Evolutionary conservation across 30 jellyfish, hydroid and myxozoan genomes (phyloP).

Genomic region (Pseudorhiza aurosa): DNA sequence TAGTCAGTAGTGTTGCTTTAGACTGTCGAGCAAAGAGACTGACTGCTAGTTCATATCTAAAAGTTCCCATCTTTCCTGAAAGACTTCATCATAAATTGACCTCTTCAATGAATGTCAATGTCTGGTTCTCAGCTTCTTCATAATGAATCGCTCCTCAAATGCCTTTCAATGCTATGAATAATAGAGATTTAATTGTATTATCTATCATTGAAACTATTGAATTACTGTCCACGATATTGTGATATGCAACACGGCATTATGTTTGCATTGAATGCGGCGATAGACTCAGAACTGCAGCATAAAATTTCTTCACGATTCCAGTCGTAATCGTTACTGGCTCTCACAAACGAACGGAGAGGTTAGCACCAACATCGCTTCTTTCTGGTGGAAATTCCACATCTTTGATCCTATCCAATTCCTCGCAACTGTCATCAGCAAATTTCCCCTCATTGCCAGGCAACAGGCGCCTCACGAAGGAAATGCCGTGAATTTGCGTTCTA

Average conservation of each 20-base stretch:
- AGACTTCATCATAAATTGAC: too few relatives aligned
- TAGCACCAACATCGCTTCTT: conserved; percentile 7
- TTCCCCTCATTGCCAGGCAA: conserved; percentile 33
- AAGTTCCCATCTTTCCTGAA: conserved; percentile 11
- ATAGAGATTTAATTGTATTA: conserved; percentile 6
- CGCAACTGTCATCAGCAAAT: conserved; percentile 28
- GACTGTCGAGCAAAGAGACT: conserved; percentile 1
- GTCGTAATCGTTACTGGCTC: conserved; percentile 18
- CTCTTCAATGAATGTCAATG: too few relatives aligned
- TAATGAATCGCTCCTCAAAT: background rate
- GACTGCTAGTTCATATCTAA: too few relatives aligned
- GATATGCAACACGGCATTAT: conserved; percentile 6
- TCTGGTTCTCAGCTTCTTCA: too few relatives aligned
- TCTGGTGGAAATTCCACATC: conserved; percentile 36
- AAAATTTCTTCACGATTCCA: conserved; percentile 16
- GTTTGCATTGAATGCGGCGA: conserved; percentile 19
- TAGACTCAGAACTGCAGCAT: conserved; percentile 12
- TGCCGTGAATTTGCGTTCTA: conserved; percentile 11
- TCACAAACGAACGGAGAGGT: conserved; percentile 33
- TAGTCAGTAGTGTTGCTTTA: background rate
- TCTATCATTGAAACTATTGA: conserved; percentile 10
- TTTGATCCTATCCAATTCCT: conserved; percentile 20
- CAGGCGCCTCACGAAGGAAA: conserved; percentile 45
- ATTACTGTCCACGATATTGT: conserved; percentile 6
- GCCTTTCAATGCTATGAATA: conserved; percentile 18